A percentile compares a stretch with the other conserved stretches of the same genome.
These are phyloP conservation scores for Amphiprion clarkii DNA, from an alignment of 2,797 vertebrate genomes.

Conservation along the genomic window DNA sequence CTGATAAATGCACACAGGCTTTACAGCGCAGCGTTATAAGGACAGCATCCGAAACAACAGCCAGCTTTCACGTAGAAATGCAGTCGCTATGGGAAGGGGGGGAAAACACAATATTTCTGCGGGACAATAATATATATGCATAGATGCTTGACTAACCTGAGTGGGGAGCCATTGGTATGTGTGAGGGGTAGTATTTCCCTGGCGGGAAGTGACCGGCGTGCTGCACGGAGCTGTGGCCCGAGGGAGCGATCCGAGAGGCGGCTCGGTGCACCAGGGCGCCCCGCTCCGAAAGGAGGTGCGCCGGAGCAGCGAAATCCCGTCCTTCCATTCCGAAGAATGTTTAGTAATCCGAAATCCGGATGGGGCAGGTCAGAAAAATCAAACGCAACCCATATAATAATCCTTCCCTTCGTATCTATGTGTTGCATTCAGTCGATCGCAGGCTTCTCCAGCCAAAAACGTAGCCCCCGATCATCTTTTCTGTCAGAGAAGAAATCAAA, in stretches of 20 bases:
- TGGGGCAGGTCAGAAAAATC: conserved; percentile 77
- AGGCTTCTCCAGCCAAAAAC: conserved; percentile 81
- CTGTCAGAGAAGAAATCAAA: conserved; percentile 72
- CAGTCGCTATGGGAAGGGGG: too few species aligned
- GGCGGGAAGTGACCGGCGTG: conserved; percentile 92
- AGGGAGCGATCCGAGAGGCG: conserved; percentile 90
- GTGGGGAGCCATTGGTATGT: conserved; percentile 96
- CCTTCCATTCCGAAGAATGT: conserved; percentile 92
- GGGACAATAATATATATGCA: conserved; percentile 19
- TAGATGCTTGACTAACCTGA: conserved; percentile 87
- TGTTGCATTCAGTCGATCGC: conserved; percentile 82
- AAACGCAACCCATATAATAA: conserved; percentile 87
- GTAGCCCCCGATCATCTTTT: conserved; percentile 87
- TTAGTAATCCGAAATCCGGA: conserved; percentile 85
- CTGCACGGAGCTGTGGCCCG: conserved; percentile 90
- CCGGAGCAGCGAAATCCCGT: conserved; percentile 95
- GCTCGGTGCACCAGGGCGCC: conserved; percentile 93
- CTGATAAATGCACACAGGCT: conserved; percentile 50
- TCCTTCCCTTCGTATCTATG: conserved; percentile 81
- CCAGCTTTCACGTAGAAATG: conserved; percentile 4
- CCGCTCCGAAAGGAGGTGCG: conserved; percentile 94
- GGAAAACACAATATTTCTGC: conserved; percentile 1
- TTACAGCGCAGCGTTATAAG: conserved; percentile 41
- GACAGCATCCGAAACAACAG: conserved; percentile 43
- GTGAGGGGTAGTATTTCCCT: conserved; percentile 95